Percentiles rank a stretch among this genome's conserved stretches.
Evolutionary conservation across 1,140 invertebrate genomes (phyloP).

Genomic region (Drosophila saltans): DNA sequence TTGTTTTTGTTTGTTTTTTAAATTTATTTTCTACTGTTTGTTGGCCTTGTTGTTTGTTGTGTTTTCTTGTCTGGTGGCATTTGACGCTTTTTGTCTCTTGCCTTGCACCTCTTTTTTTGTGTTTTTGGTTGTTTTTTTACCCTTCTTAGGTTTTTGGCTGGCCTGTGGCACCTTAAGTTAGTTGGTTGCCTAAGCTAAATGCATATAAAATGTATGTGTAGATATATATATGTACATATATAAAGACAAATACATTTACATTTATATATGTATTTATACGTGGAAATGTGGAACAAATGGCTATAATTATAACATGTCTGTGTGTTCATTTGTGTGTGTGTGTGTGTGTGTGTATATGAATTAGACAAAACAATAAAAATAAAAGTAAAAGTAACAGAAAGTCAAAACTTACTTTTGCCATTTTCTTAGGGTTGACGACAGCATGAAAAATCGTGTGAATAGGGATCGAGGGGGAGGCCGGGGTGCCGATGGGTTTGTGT

Average conservation of each 20-base stretch:
- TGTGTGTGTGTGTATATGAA: neutral
- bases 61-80: conserved; percentile 37
- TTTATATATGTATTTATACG: conserved; percentile 20
- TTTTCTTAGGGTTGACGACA: conserved; percentile 26
- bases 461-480: neutral
- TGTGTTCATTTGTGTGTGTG: conserved; percentile 4
- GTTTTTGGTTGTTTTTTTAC: too few relatives aligned
- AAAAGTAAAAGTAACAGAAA: conserved; percentile 53
- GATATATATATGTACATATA: neutral
- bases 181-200: conserved; percentile 36
- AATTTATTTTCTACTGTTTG: conserved; percentile 14
- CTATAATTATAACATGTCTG: conserved; percentile 46
- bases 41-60: conserved; percentile 25
- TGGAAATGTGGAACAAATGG: conserved; percentile 52
- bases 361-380: conserved; percentile 33
- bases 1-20: conserved; percentile 16
- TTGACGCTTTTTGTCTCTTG: conserved; percentile 30
- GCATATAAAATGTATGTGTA: conserved; percentile 23
- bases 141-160: neutral
- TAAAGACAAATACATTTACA: conserved; percentile 11
- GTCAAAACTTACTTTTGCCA: conserved; percentile 26
- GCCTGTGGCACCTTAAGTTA: conserved; percentile 45
- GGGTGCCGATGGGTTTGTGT: too few relatives aligned
- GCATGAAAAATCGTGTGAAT: conserved; percentile 7
- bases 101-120: neutral